Conservation (phyloP, 2,888 invertebrate species). For the Apamea monoglypha region DNA sequence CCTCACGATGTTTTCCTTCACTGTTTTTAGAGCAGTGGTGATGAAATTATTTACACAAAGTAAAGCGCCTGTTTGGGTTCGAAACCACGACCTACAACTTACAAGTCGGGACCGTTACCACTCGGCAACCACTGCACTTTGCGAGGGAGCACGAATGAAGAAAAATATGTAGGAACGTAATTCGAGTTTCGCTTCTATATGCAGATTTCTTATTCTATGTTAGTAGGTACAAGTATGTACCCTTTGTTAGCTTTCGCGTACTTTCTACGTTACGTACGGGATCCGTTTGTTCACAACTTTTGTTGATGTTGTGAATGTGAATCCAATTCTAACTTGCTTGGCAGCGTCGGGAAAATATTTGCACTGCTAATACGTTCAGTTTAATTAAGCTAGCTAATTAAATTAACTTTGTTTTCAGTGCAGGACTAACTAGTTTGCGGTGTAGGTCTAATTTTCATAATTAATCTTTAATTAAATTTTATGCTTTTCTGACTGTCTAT, state of each 20-base stretch:
- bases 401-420: background rate
- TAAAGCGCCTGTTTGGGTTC: too few species aligned
- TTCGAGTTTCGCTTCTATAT: background rate
- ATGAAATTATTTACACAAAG: too few species aligned
- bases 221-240: background rate
- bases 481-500: background rate
- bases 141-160: background rate
- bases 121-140: too few species aligned
- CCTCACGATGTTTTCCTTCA: too few species aligned
- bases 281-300: constrained; percentile 19
- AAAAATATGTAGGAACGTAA: background rate
- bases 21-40: too few species aligned
- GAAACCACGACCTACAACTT: too few species aligned
- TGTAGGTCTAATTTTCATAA: background rate
- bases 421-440: background rate
- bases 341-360: constrained; percentile 2
- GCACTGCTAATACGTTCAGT: constrained; percentile 1
- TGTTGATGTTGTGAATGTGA: constrained; percentile 22
- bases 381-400: constrained; percentile 16
- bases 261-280: constrained; percentile 21
- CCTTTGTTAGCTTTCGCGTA: constrained; percentile 32
- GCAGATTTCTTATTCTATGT: constrained; percentile 4
- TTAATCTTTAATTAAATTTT: background rate
- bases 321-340: constrained; percentile 16
- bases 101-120: too few species aligned